Percentiles rank a stretch among this genome's conserved stretches.
phyloP scores from a whole-genome alignment of 2,797 vertebrate species.

The Ptychadena robeensis region DNA sequence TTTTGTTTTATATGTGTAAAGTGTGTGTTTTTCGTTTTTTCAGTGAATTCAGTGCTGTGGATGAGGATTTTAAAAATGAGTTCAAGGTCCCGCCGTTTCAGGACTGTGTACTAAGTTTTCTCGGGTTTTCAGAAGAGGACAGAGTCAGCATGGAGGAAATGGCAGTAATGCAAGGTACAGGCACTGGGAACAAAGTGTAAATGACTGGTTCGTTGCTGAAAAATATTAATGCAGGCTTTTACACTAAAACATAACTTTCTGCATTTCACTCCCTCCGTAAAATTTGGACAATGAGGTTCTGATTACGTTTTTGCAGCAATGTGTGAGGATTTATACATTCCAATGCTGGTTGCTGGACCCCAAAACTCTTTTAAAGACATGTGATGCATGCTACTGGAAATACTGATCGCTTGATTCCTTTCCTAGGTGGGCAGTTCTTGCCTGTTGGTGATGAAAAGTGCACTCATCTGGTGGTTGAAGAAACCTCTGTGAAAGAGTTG shows the following conservation, averaged over 20 bases:
- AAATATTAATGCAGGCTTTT: too few relatives aligned
- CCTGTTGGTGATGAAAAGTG: conserved; percentile 88
- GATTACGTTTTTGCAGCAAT: too few relatives aligned
- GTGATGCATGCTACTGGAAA: too few relatives aligned
- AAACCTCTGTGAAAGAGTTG: conserved; percentile 90
- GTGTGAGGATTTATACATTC: too few relatives aligned
- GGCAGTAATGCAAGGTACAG: conserved; percentile 91
- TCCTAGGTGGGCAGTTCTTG: conserved; percentile 82
- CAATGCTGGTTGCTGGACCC: too few relatives aligned
- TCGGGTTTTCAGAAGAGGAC: conserved; percentile 95
- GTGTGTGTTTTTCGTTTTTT: conserved; percentile 20
- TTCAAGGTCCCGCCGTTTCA: conserved; percentile 97
- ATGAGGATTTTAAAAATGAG: conserved; percentile 86
- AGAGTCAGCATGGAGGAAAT: conserved; percentile 95
- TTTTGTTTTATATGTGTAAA: background rate
- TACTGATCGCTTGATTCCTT: background rate
- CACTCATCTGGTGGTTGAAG: conserved; percentile 95
- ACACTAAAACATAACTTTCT: too few relatives aligned
- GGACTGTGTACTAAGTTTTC: conserved; percentile 92
- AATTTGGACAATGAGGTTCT: too few relatives aligned
- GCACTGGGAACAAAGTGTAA: too few relatives aligned
- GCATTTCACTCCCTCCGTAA: too few relatives aligned
- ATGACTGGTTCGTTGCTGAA: too few relatives aligned
- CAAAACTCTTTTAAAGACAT: too few relatives aligned
- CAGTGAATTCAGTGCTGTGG: conserved; percentile 85